Evolutionary conservation across 2,888 invertebrate genomes (phyloP), one percentile per base, ranked within the genome.

Genomic region (Yponomeuta cagnagella): DNA sequence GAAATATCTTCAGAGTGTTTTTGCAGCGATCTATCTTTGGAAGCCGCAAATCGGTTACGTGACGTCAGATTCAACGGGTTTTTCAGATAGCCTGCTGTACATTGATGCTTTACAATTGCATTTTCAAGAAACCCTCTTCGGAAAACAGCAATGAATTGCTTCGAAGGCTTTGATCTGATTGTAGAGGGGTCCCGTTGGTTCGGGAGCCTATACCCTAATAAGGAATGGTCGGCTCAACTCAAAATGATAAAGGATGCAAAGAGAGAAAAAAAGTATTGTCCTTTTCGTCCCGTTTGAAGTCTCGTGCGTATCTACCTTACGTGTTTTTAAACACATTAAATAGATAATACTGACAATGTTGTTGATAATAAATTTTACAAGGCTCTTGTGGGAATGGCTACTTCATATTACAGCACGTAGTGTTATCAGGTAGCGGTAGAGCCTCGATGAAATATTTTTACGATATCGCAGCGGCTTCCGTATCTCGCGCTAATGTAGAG

Each of bases 361-460:
- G 78, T 75, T 30, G 30, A 63, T 63, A 58, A 63, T 70, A 70
- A 63, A 70, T 63, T 70, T 23, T 63, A n/a, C 23, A 48, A 31
- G 48, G 6, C 52, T 48, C 30, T 52, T 52, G 12, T 31, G 52
- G 30, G 23, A 43, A n/a, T n/a, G 43, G 68, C 63, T 69, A 10
- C 58, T 69, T 69, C 58, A 31, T 30, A 43, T 12, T 68, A 58
- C 85, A 86, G 84, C 82, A 86, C 87, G 87, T 89, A 88, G 84
- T 86, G 86, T 88, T 90, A 89, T 89, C 89, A 88, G 87, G 89
- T 89, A 90, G 89, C 87, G 75, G 80, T 84, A 82, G 82, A 83
- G 82, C 82, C 79, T 82, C 82, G 78, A 85, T 89, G 85, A 89
- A 89, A 86, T 88, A 89, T 89, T 88, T 90, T 89, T 88, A 89